These are phyloP conservation scores for Kudoa iwatai DNA, from an alignment of 30 jellyfish, hydroid and myxozoan genomes.

Conservation along the genomic window DNA sequence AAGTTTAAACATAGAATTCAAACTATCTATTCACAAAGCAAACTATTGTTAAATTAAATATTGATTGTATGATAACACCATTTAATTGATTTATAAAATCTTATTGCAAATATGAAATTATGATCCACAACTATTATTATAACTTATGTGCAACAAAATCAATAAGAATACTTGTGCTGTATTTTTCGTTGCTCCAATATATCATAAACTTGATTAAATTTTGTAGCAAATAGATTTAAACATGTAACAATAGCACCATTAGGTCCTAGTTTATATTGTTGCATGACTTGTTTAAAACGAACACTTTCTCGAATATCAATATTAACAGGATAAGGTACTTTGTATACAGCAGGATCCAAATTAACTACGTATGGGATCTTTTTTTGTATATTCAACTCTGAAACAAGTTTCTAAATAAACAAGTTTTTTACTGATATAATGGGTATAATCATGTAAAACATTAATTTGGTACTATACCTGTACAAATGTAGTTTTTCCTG, in stretches of 20 bases:
- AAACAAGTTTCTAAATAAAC: conserved; percentile 15
- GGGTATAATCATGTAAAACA: background rate
- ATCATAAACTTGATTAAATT: conserved; percentile 40
- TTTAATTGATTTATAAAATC: too few relatives aligned
- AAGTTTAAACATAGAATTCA: too few relatives aligned
- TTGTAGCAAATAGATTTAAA: conserved; percentile 44
- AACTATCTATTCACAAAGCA: too few relatives aligned
- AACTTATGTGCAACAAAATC: background rate
- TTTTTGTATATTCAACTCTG: conserved; percentile 19
- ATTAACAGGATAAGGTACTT: conserved; percentile 45
- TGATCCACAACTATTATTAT: too few relatives aligned
- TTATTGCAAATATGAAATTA: too few relatives aligned
- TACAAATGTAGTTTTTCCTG: conserved; percentile 83
- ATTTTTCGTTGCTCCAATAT: conserved; percentile 14
- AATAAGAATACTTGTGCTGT: conserved; percentile 12
- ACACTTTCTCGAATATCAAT: conserved; percentile 85
- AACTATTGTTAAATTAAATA: too few relatives aligned
- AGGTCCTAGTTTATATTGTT: conserved; percentile 66
- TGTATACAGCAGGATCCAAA: conserved; percentile 79
- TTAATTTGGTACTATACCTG: conserved; percentile 9
- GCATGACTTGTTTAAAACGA: conserved; percentile 61
- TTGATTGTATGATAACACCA: too few relatives aligned
- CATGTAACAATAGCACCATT: conserved; percentile 87
- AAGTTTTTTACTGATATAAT: too few relatives aligned
- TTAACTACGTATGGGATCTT: conserved; percentile 49